Base-by-base conservation (phyloP, 2,797 vertebrate genomes). In the Pangasius mekongensis region DNA sequence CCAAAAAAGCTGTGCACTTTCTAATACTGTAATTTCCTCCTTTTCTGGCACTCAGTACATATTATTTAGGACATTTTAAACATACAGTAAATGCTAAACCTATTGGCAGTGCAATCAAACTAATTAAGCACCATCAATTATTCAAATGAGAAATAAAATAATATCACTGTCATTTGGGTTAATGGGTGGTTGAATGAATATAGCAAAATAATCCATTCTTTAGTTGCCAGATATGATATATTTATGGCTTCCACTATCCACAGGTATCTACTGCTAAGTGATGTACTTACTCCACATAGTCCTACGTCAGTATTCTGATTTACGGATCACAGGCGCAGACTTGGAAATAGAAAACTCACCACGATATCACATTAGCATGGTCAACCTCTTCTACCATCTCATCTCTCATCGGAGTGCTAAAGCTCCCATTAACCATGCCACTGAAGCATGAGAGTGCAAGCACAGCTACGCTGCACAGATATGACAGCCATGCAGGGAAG, bases 401-500 rank as follows among this genome's bases (percentile, higher is more conserved):
- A 69, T 89, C 92, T 91, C 89, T 93, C 89, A 92, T 91, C 87
- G 88, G 77, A 86, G 30, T 77, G 90, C 92, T 91, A 91, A 93
- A 93, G 90, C 91, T 94, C 92, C 93, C 88, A 95, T 95, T 95
- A 95, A 89, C 91, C 87, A 91, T 93, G 91, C 90, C 91, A 92
- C 91, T 94, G 93, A 93, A 93, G 93, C 93, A 91, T 93, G 91
- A 92, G 91, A 89, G 91, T 22, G 3, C 91, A 93, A 91, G 90
- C 93, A 92, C 88, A 20, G 67, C 20, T 90, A 86, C 24, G 74
- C 87, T 85, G 91, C 90, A 88, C 24, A 89, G 89, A 92, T 91
- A 93, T 58, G 87, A 82, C 39, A 77, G 52, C 82, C 86, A 80
- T 87, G 88, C 76, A 80, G 56, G 92, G 90, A 82, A 36, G 18